phyloP scores from a whole-genome alignment of 2,888 invertebrate species.

The Leptopterna dolabrata region DNA sequence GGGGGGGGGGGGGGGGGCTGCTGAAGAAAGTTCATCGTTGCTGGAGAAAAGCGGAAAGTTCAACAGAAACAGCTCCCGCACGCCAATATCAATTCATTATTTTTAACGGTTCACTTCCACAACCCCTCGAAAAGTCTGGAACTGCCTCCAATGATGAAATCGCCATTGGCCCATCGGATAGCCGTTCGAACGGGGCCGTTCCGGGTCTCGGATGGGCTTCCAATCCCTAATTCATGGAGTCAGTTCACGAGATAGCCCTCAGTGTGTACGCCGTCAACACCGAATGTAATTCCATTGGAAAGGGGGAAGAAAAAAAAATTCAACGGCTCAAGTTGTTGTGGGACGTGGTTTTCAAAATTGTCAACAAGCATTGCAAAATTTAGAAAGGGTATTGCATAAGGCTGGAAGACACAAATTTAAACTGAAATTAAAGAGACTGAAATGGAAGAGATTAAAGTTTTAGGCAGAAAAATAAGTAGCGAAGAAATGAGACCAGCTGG shows the following conservation, averaged over 20 bases:
- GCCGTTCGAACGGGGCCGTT: neutral
- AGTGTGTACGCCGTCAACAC: no score
- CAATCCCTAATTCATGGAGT: neutral
- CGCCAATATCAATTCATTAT: slow-evolving; percentile 52
- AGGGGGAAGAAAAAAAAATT: no score
- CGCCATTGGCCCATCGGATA: neutral
- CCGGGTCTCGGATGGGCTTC: neutral
- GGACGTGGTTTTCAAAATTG: no score
- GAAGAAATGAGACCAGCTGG: no score
- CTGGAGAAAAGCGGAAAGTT: slow-evolving; percentile 17
- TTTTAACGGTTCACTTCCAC: slow-evolving; percentile 48
- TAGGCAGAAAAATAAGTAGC: no score
- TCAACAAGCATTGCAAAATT: no score
- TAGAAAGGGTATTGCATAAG: no score
- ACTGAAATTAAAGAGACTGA: no score
- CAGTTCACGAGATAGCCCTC: neutral
- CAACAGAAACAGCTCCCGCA: slow-evolving; percentile 35
- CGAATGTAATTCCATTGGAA: no score
- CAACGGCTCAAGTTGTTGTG: no score
- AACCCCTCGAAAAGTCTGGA: neutral
- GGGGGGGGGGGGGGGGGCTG: neutral
- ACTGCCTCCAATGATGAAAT: neutral
- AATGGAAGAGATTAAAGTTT: no score
- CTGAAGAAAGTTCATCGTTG: slow-evolving; percentile 20
- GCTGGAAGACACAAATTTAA: no score